phyloP scores from a whole-genome alignment of 1,140 invertebrate species.

The Drosophila setifemur region DNA sequence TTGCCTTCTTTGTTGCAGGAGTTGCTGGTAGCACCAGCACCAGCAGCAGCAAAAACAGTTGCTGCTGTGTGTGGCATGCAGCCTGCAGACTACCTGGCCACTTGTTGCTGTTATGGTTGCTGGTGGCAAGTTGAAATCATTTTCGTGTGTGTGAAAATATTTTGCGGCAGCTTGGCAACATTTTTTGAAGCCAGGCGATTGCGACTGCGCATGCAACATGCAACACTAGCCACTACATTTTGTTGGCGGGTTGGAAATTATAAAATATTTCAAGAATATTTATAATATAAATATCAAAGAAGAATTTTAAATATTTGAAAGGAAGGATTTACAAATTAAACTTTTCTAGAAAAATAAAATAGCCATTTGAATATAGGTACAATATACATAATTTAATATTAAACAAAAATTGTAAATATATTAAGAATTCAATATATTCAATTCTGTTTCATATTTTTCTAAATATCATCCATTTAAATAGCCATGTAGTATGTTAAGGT shows the following conservation, averaged over 20 bases:
- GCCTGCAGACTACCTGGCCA: slow-evolving; percentile 43
- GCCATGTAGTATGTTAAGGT: too few relatives aligned
- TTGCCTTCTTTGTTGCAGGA: slow-evolving; percentile 55
- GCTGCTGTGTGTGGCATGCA: slow-evolving; percentile 76
- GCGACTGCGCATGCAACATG: not conserved
- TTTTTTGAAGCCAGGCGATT: slow-evolving; percentile 26
- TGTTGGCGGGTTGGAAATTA: too few relatives aligned
- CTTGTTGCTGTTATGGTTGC: slow-evolving; percentile 48
- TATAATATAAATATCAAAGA: not conserved
- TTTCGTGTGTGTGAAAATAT: slow-evolving; percentile 76
- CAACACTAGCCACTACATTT: not conserved
- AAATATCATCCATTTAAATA: too few relatives aligned
- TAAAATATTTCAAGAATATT: not conserved
- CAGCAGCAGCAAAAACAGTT: slow-evolving; percentile 51
- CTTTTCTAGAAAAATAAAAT: not conserved
- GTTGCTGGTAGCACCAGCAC: slow-evolving; percentile 19
- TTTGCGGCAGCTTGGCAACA: slow-evolving; percentile 38
- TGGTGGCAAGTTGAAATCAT: slow-evolving; percentile 75
- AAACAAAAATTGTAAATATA: too few relatives aligned
- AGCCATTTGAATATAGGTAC: too few relatives aligned
- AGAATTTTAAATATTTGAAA: too few relatives aligned
- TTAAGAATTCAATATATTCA: too few relatives aligned
- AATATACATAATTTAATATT: too few relatives aligned
- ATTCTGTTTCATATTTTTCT: too few relatives aligned
- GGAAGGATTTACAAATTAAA: too few relatives aligned